Percentiles rank a stretch among this genome's conserved stretches.
Evolutionary conservation across 2,888 invertebrate genomes (phyloP).

Genomic region (Limnephilus rhombicus): DNA sequence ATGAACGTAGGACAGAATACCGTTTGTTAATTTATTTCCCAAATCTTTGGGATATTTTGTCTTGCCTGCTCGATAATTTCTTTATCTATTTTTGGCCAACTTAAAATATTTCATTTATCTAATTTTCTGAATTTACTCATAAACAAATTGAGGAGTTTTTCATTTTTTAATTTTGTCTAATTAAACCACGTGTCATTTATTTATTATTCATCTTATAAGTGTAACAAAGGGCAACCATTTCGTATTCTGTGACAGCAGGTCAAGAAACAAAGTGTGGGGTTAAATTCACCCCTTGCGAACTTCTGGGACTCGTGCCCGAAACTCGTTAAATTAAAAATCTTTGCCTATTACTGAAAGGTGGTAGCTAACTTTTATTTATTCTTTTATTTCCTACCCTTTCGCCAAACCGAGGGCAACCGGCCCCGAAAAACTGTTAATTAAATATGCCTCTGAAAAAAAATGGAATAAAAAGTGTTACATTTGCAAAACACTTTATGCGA

Average conservation of each 20-base stretch:
- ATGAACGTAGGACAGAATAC: neutral
- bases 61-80: neutral
- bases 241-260: constrained; percentile 43
- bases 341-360: constrained; percentile 48
- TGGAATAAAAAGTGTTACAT: constrained; percentile 58
- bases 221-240: neutral
- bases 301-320: constrained; percentile 46
- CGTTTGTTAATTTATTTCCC: neutral
- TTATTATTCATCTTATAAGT: neutral
- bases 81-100: neutral
- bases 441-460: constrained; percentile 61
- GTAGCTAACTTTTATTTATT: constrained; percentile 50
- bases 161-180: neutral
- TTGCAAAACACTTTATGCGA: constrained; percentile 49
- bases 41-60: neutral
- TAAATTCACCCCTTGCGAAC: constrained; percentile 44
- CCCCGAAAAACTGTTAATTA: constrained; percentile 65
- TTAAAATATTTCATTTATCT: neutral
- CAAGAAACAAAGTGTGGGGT: constrained; percentile 46
- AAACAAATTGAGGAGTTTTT: neutral
- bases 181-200: neutral
- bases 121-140: neutral
- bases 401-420: constrained; percentile 36
- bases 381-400: constrained; percentile 58
- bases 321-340: constrained; percentile 58